Evolutionary conservation across 1,140 invertebrate genomes (phyloP), one percentile per base, ranked within the genome.

Genomic region (Drosophila tristis): DNA sequence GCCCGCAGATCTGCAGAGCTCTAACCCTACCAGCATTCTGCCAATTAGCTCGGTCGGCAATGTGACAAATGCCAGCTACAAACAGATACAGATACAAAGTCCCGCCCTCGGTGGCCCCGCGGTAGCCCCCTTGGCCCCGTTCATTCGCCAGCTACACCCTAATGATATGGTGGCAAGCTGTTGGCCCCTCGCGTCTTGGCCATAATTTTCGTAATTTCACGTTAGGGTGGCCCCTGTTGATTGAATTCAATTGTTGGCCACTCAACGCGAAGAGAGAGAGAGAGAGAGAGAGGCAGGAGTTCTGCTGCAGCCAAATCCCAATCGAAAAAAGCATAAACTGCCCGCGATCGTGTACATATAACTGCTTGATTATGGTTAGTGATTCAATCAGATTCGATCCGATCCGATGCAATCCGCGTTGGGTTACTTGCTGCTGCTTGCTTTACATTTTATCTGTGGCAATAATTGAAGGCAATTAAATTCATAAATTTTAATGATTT

Each of bases 401-500:
- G 47, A 65, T 25, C 23, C 20, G 20, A 20, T 20, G 1, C 29
- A 31, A 31, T 31, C 31, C 31, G 31, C 9, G 45, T 49, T 48
- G 63, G 39, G 49, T 29, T 51, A 55, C 29, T 47, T 72, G 61
- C 8, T 29, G 56, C 42, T 55, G 80, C 56, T 85, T 74, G 67
- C 63, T 67, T 74, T 50, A 76, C 61, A 65, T 78, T 87, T 75
- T 86, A 86, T 86, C 81, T 81, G 62, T 62, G 49, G 74, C 71
- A 78, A 74, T 87, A 89, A 87, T 89, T 84, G 79, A 76, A 79
- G 80, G 50, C 84, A 89, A 87, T 87, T 89, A 87, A 87, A 84
- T 84, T 84, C 82, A 87, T 87, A 87, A 89, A 84, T 89, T 87
- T 82, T 87, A 89, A 87, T 87, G 82, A 89, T 87, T 87, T 87